A percentile compares a stretch with the other conserved stretches of the same genome.
Evolutionary conservation across 2,797 vertebrate genomes (phyloP).

Genomic region (Decapterus maruadsi): DNA sequence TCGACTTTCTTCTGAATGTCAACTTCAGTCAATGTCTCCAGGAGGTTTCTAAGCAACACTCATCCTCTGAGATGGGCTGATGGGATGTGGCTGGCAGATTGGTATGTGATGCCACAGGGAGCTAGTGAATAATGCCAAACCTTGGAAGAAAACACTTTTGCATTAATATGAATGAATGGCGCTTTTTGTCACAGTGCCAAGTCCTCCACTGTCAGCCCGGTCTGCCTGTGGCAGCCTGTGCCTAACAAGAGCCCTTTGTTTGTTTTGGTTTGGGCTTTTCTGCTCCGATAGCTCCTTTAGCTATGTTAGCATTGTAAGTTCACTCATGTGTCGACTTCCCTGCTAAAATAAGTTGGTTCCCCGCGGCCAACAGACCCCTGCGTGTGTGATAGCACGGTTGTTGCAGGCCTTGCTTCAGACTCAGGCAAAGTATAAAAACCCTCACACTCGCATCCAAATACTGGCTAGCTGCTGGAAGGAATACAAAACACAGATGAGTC

Average conservation of each 20-base stretch:
- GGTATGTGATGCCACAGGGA: slow-evolving; percentile 8
- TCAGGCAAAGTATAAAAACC: background rate
- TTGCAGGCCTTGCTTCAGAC: slow-evolving; percentile 33
- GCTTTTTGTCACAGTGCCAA: slow-evolving; percentile 47
- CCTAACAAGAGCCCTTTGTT: slow-evolving; percentile 58
- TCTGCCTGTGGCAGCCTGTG: slow-evolving; percentile 48
- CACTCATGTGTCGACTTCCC: slow-evolving; percentile 54
- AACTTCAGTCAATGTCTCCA: slow-evolving; percentile 1
- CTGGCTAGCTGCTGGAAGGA: slow-evolving; percentile 24
- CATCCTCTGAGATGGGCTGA: slow-evolving; percentile 10
- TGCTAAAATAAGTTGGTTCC: slow-evolving; percentile 52
- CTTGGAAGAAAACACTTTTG: slow-evolving; percentile 24
- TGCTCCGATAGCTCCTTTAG: slow-evolving; percentile 70
- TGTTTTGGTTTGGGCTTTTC: slow-evolving; percentile 68
- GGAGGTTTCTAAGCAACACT: slow-evolving; percentile 3
- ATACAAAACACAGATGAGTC: slow-evolving; percentile 41
- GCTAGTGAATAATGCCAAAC: slow-evolving; percentile 17
- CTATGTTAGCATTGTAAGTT: slow-evolving; percentile 56
- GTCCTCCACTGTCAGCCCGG: slow-evolving; percentile 28
- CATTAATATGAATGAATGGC: slow-evolving; percentile 40
- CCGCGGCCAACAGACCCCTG: slow-evolving; percentile 43
- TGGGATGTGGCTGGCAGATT: slow-evolving; percentile 10
- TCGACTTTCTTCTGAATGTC: background rate
- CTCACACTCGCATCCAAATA: slow-evolving; percentile 11
- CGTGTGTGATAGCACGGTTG: slow-evolving; percentile 24